Evolutionary conservation across 2,797 vertebrate genomes (phyloP), one percentile per base, ranked within the genome.

Genomic region (Poecile montanus): DNA sequence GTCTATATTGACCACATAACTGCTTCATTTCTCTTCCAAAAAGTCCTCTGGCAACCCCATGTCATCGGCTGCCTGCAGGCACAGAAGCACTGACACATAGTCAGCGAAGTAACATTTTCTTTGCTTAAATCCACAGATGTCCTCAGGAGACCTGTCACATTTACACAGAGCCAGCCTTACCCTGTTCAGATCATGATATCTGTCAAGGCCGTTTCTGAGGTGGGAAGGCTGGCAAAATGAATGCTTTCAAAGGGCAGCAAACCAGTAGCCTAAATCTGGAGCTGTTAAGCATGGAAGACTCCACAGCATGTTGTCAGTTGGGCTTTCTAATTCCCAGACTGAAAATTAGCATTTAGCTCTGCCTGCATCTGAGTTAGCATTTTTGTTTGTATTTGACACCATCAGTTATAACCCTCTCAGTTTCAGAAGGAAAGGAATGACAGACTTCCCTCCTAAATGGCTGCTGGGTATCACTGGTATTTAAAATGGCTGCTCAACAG

Each of bases 401-500:
- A n/a, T 54, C 20, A 54, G 30, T 83, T 84, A 67, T 11, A 85
- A 25, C 32, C 30, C 29, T 73, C 74, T 60, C 22, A 16, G 30
- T 88, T 95, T 89, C 82, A 88, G 66, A 76, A 68, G 75, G 34
- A 91, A 79, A 47, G 34, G 53, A 89, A 79, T 84, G 15, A 78
- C 42, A 91, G 36, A 74, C 34, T 90, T 89, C 38, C 63, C 34
- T 90, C 45, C 45, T 85, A 87, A 94, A 80, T 82, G 89, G 62
- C 63, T 92, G 79, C 68, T 25, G 50, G 11, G 47, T 75, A 32
- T 88, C 58, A 36, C 48, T 50, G 73, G 27, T 80, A 14, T 77
- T 91, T 91, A 77, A 95, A 93, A 95, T 95, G 90, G 51, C 81
- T 94, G 50, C 67, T 93, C 42, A 82, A 71, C 34, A 87, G 47